Conservation (phyloP, 2,797 vertebrate species). For the Sebastes dallii region DNA sequence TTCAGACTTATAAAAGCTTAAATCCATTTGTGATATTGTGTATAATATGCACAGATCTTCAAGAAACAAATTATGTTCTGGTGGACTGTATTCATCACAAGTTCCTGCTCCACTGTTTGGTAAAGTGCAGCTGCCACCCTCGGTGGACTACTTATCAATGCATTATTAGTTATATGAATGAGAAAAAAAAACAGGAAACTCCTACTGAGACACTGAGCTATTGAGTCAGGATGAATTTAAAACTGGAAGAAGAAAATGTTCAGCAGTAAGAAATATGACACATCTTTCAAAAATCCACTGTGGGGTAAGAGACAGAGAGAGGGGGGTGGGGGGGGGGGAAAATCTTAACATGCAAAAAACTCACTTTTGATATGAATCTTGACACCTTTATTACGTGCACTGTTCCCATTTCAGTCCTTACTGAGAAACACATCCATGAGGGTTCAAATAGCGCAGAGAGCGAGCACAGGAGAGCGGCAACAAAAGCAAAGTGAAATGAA, state of each 20-base stretch:
- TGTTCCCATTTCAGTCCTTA: constrained; percentile 48
- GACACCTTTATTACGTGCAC: constrained; percentile 68
- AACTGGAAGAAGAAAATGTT: constrained; percentile 28
- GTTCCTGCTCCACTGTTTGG: not conserved
- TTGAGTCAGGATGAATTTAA: constrained; percentile 45
- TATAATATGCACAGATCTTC: not conserved
- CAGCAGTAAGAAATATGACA: constrained; percentile 42
- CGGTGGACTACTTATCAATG: constrained; percentile 9
- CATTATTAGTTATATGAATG: constrained; percentile 11
- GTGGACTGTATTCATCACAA: not conserved
- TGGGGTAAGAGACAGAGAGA: constrained; percentile 25
- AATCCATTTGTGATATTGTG: not conserved
- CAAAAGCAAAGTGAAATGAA: constrained; percentile 69
- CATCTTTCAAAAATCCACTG: constrained; percentile 58
- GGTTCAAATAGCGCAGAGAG: constrained; percentile 54
- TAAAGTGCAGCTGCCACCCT: not conserved
- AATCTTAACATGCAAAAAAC: constrained; percentile 36
- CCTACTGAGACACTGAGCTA: constrained; percentile 18
- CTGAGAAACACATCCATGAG: constrained; percentile 48
- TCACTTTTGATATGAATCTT: constrained; percentile 61
- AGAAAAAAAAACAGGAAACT: constrained; percentile 1
- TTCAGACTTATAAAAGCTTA: not conserved
- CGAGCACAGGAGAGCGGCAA: constrained; percentile 49
- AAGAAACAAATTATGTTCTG: not conserved
- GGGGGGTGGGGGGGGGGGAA: not conserved